These are phyloP conservation scores for Montipora foliosa DNA, from an alignment of 64 coral and sea anemone species.

Conservation along the genomic window DNA sequence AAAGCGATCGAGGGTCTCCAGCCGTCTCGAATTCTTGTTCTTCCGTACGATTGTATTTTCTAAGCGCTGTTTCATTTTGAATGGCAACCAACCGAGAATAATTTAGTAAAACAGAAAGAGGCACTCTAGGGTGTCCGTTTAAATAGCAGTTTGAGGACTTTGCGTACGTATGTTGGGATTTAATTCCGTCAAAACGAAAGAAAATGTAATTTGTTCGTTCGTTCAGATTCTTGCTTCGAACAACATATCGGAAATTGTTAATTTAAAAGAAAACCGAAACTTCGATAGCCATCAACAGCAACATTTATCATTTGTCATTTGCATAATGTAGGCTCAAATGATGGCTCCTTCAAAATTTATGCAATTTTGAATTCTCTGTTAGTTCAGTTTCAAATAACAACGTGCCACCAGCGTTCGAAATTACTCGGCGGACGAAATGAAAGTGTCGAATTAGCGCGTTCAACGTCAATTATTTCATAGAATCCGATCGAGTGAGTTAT, in stretches of 20 bases:
- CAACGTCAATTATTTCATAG: neutral
- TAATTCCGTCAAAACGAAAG: neutral
- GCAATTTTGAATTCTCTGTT: neutral
- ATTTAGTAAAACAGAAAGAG: slow-evolving; percentile 12
- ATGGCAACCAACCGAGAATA: slow-evolving; percentile 20
- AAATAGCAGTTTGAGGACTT: neutral
- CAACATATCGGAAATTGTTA: neutral
- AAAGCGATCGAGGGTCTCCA: neutral
- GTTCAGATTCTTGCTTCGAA: neutral
- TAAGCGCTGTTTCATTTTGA: neutral
- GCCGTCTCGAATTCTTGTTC: neutral
- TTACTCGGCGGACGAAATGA: neutral
- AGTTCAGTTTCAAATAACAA: neutral
- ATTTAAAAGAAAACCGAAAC: slow-evolving; percentile 2
- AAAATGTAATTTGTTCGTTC: neutral
- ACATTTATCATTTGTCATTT: neutral
- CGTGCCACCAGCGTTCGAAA: neutral
- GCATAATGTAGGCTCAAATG: neutral
- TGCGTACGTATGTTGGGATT: neutral
- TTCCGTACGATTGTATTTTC: slow-evolving; percentile 18
- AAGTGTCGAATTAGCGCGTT: neutral
- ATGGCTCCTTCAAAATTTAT: neutral
- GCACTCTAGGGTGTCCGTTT: neutral
- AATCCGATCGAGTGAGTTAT: neutral
- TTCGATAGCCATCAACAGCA: neutral